phyloP scores from a whole-genome alignment of 2,888 invertebrate species.

The Aromia moschata region DNA sequence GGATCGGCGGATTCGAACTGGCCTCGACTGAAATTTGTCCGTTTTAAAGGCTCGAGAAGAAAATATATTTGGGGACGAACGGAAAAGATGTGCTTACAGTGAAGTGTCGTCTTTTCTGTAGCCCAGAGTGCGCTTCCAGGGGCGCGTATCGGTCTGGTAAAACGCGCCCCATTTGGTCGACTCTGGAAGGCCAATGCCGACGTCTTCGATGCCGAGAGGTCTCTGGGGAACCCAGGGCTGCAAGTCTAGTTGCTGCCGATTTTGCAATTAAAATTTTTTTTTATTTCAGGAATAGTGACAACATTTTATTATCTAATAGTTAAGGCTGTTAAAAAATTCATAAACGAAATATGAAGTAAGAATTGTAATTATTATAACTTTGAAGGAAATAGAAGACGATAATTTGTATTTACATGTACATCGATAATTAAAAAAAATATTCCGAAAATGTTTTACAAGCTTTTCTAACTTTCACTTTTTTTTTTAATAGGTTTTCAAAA shows the following conservation, averaged over 20 bases:
- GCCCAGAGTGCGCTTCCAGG: not conserved
- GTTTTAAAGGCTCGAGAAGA: too few species aligned
- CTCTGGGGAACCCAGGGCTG: not conserved
- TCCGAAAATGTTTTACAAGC: too few species aligned
- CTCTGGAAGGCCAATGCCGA: not conserved
- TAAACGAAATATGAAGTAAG: too few species aligned
- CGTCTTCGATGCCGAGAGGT: not conserved
- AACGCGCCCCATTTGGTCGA: not conserved
- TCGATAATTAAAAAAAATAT: not conserved
- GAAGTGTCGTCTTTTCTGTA: not conserved
- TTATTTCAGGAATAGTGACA: too few species aligned
- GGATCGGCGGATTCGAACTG: conserved; percentile 79
- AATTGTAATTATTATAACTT: too few species aligned
- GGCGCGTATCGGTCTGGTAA: not conserved
- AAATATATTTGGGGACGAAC: not conserved
- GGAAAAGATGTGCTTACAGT: not conserved
- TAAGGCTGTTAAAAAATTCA: too few species aligned
- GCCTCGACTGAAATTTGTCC: conserved; percentile 64
- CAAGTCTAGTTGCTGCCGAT: not conserved
- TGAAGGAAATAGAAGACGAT: not conserved
- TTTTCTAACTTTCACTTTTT: too few species aligned
- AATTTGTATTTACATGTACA: not conserved
- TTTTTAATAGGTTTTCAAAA: too few species aligned
- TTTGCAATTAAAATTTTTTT: too few species aligned
- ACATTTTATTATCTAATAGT: too few species aligned